Evolutionary conservation across 2,888 invertebrate species (phyloP).

Genomic region (Punctoribates punctum): DNA sequence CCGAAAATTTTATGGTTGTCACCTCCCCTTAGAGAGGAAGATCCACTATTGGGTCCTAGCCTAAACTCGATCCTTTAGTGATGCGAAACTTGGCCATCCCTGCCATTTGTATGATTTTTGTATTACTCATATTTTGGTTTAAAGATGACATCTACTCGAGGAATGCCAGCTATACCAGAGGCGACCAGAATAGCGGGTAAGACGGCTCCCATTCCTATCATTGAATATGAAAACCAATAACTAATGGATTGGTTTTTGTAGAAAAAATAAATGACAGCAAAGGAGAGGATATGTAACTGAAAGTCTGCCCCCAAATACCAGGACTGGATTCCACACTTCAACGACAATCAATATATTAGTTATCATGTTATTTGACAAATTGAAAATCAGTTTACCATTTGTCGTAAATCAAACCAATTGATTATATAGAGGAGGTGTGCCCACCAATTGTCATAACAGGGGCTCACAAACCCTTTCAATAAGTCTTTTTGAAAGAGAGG

Average conservation of each 20-base stretch:
- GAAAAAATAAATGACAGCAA: slow-evolving; percentile 24
- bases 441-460: slow-evolving; percentile 40
- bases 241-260: slow-evolving; percentile 28
- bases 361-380: too few relatives aligned
- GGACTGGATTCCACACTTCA: slow-evolving; percentile 25
- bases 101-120: neutral
- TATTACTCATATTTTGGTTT: slow-evolving; percentile 34
- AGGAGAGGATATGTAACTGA: slow-evolving; percentile 38
- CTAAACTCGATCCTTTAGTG: too few relatives aligned
- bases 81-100: too few relatives aligned
- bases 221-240: neutral
- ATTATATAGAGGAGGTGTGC: slow-evolving; percentile 27
- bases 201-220: slow-evolving; percentile 13
- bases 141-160: slow-evolving; percentile 9
- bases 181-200: neutral
- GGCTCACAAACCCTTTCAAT: neutral
- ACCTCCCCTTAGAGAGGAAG: too few relatives aligned
- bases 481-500: slow-evolving; percentile 38
- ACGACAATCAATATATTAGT: too few relatives aligned
- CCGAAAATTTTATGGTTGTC: too few relatives aligned
- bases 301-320: slow-evolving; percentile 39
- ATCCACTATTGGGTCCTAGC: too few relatives aligned
- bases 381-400: slow-evolving; percentile 15
- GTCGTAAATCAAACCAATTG: slow-evolving; percentile 22
- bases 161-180: neutral